Evolutionary conservation across 2,113 vertebrate species (phyloP).

Genomic region (Gambusia holbrooki): DNA sequence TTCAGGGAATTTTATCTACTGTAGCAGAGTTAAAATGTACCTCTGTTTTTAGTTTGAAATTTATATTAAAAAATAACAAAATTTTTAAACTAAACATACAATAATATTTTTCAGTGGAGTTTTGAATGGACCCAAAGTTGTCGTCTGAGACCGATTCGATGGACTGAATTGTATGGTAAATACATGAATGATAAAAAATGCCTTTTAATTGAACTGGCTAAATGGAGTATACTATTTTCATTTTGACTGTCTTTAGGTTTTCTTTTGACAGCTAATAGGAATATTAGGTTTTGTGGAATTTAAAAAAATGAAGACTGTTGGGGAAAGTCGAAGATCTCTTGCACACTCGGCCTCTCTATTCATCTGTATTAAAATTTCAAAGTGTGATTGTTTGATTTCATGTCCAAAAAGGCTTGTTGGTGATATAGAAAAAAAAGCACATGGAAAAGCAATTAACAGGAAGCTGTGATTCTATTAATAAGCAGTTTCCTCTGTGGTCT

Average conservation of each 20-base stretch:
- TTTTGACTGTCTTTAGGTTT: too few relatives aligned
- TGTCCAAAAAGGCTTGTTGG: constrained; percentile 69
- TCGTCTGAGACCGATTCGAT: too few relatives aligned
- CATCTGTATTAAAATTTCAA: constrained; percentile 77
- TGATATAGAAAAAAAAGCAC: constrained; percentile 21
- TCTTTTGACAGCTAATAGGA: neutral
- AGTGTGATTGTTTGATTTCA: constrained; percentile 78
- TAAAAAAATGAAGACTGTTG: constrained; percentile 53
- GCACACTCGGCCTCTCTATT: constrained; percentile 10
- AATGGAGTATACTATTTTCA: too few relatives aligned
- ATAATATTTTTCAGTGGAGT: neutral
- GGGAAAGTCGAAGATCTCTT: constrained; percentile 47
- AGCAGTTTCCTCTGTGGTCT: constrained; percentile 45
- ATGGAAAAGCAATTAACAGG: constrained; percentile 67
- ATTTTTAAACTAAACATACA: too few relatives aligned
- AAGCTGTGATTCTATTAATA: constrained; percentile 71
- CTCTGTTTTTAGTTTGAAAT: too few relatives aligned
- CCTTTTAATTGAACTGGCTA: neutral
- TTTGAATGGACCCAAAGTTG: neutral
- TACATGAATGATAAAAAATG: neutral
- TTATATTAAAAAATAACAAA: too few relatives aligned
- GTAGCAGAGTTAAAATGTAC: too few relatives aligned
- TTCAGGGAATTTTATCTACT: too few relatives aligned
- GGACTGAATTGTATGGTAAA: too few relatives aligned
- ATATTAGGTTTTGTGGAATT: constrained; percentile 42